phyloP scores from a whole-genome alignment of 2,888 invertebrate species.

The Nudaria mundana region DNA sequence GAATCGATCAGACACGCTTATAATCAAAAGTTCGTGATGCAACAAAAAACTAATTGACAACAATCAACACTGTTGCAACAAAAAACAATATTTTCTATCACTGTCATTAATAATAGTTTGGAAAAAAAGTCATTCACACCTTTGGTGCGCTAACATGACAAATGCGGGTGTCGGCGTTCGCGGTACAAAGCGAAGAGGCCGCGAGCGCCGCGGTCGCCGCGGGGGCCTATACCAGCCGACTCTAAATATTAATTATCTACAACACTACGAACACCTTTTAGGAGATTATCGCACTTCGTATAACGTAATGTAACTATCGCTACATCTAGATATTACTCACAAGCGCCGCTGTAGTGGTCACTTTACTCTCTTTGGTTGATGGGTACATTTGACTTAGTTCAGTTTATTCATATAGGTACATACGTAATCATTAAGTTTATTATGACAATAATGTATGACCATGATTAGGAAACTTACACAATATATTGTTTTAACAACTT shows the following conservation, averaged over 20 bases:
- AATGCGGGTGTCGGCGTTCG: conserved; percentile 67
- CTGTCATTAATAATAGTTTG: conserved; percentile 77
- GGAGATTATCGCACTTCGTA: conserved; percentile 74
- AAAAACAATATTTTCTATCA: conserved; percentile 79
- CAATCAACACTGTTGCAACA: conserved; percentile 74
- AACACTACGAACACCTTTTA: conserved; percentile 76
- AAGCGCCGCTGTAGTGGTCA: conserved; percentile 31
- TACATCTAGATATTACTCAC: conserved; percentile 61
- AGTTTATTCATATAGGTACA: background rate
- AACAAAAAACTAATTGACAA: conserved; percentile 79
- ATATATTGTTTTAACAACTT: no score
- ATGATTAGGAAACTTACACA: no score
- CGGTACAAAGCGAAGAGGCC: conserved; percentile 57
- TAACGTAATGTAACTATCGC: conserved; percentile 60
- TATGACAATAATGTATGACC: no score
- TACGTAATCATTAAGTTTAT: no score
- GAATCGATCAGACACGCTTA: conserved; percentile 70
- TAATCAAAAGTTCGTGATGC: conserved; percentile 59
- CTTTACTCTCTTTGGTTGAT: conserved; percentile 16
- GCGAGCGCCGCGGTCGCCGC: conserved; percentile 64
- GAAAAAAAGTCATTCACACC: conserved; percentile 78
- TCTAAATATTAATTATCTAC: conserved; percentile 80
- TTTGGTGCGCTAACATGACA: conserved; percentile 80
- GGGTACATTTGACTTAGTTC: background rate
- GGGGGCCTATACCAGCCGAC: conserved; percentile 56